phyloP scores from a whole-genome alignment of 2,113 vertebrate species.

The Tapirus terrestris region DNA sequence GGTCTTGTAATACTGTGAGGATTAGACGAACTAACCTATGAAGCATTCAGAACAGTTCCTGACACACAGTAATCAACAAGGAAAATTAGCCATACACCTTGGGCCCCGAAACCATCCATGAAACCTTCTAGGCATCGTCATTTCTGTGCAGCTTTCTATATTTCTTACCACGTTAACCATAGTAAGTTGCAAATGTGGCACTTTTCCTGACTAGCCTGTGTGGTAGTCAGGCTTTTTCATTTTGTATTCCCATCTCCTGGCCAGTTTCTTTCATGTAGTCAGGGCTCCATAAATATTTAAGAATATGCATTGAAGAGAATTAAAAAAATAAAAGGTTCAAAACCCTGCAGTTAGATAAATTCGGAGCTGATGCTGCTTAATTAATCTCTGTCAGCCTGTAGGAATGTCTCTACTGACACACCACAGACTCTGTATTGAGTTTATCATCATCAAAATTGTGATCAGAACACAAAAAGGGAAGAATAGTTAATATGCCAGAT shows the following conservation, averaged over 20 bases:
- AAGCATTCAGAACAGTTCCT: not conserved
- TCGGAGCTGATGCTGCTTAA: not conserved
- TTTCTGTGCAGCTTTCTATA: not conserved
- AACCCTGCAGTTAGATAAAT: not conserved
- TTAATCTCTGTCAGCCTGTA: not conserved
- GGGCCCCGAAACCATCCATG: no score
- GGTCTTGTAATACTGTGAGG: not conserved
- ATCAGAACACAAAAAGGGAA: not conserved
- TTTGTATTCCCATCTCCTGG: not conserved
- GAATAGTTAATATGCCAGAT: not conserved
- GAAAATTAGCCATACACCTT: not conserved
- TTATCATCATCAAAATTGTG: not conserved
- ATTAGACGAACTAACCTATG: not conserved
- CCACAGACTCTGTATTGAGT: not conserved
- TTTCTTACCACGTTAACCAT: not conserved
- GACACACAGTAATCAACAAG: not conserved
- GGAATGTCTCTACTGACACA: not conserved
- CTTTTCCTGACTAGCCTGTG: not conserved
- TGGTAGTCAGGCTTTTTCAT: not conserved
- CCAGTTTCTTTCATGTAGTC: not conserved
- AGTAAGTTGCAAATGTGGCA: not conserved
- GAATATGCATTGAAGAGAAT: not conserved
- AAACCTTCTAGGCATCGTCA: accelerated
- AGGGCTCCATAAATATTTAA: not conserved
- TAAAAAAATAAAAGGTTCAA: not conserved